Conservation (phyloP, 2,888 invertebrate species). For the Mythimna albipuncta region DNA sequence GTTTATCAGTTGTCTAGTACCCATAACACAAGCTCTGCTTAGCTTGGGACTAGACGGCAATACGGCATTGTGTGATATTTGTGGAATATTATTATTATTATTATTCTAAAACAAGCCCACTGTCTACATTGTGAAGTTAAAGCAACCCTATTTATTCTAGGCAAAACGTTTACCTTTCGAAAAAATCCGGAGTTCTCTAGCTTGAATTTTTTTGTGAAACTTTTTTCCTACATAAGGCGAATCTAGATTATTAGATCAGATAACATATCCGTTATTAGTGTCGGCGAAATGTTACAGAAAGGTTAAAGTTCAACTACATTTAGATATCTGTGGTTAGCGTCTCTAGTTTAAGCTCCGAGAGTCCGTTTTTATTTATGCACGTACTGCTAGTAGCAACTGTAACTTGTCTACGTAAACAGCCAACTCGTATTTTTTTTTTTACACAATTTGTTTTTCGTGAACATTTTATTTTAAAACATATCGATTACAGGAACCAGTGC, state of each 20-base stretch:
- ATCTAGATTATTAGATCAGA: conserved; percentile 47
- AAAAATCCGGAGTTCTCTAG: not conserved
- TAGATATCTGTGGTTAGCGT: conserved; percentile 1
- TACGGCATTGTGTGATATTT: no score
- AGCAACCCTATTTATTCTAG: not conserved
- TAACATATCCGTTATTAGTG: conserved; percentile 22
- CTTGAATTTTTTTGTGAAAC: conserved; percentile 13
- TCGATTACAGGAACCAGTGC: conserved; percentile 3
- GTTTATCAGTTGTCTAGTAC: no score
- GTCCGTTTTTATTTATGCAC: not conserved
- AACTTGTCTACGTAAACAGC: not conserved
- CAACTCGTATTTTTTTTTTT: not conserved
- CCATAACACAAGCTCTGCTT: no score
- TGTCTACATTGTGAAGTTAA: not conserved
- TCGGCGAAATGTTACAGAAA: conserved; percentile 19
- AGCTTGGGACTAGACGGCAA: no score
- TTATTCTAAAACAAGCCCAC: not conserved
- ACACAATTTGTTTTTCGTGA: not conserved
- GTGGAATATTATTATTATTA: no score
- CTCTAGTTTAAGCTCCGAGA: not conserved
- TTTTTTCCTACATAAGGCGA: conserved; percentile 8
- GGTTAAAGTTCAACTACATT: conserved; percentile 36
- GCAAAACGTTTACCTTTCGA: not conserved
- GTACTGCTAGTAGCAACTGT: not conserved
- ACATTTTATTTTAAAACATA: conserved; percentile 31